phyloP scores from a whole-genome alignment of 2,888 invertebrate genomes.

The Synanthedon myopaeformis region DNA sequence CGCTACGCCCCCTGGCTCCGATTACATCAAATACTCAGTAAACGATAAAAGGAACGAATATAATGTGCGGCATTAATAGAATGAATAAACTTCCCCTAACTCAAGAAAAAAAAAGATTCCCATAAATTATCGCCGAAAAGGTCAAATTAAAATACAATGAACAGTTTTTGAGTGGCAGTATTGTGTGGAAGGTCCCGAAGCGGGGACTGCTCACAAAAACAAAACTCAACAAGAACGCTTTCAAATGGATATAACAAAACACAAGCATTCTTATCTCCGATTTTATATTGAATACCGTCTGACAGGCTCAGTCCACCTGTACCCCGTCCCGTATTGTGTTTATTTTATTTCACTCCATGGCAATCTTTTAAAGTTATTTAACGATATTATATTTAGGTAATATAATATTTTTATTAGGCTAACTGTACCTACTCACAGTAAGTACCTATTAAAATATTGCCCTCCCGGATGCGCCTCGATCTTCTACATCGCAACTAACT shows the following conservation, averaged over 20 bases:
- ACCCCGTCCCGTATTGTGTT: no score
- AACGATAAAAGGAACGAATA: conserved; percentile 49
- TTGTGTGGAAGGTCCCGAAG: conserved; percentile 61
- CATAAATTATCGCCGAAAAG: conserved; percentile 71
- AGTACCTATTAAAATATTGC: no score
- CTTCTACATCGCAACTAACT: no score
- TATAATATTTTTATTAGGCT: no score
- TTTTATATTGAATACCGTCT: conserved; percentile 61
- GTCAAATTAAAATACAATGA: conserved; percentile 72
- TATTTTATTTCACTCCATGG: no score
- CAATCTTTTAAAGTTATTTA: no score
- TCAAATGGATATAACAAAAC: conserved; percentile 69
- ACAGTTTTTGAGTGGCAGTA: conserved; percentile 69
- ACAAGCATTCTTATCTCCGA: conserved; percentile 67
- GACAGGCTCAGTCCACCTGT: conserved; percentile 66
- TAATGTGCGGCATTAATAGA: conserved; percentile 58
- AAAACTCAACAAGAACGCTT: conserved; percentile 67
- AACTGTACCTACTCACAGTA: no score
- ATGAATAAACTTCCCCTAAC: conserved; percentile 56
- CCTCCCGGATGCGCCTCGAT: no score
- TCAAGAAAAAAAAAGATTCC: conserved; percentile 38
- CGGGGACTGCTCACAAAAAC: conserved; percentile 57
- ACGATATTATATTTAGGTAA: no score
- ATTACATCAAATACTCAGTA: conserved; percentile 31
- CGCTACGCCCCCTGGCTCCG: conserved; percentile 12